Percentiles rank a stretch among this genome's conserved stretches.
Evolutionary conservation across 1,140 invertebrate species (phyloP).

Genomic region (Musca vetustissima): DNA sequence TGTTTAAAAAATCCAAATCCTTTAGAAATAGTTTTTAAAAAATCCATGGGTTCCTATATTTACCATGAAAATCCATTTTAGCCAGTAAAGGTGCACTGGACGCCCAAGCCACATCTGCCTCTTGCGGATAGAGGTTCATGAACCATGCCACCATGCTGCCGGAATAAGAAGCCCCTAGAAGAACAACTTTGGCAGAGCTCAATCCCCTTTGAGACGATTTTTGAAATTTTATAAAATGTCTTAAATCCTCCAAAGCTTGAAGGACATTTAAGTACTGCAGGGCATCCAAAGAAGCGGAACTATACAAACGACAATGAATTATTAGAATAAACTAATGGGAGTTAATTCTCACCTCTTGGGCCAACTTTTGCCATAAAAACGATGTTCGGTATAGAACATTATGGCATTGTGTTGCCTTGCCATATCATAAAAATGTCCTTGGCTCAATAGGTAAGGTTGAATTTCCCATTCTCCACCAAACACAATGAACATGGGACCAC

Average conservation of each 20-base stretch:
- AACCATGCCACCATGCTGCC: conserved; percentile 77
- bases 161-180: conserved; percentile 83
- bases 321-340: background rate
- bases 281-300: conserved; percentile 56
- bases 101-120: conserved; percentile 66
- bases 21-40: too few relatives aligned
- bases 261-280: conserved; percentile 71
- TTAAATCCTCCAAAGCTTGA: conserved; percentile 76
- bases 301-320: background rate
- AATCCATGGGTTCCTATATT: too few relatives aligned
- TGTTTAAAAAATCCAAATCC: too few relatives aligned
- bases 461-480: conserved; percentile 72
- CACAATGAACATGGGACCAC: conserved; percentile 60
- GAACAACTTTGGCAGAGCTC: conserved; percentile 54
- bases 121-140: conserved; percentile 75
- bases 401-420: conserved; percentile 67
- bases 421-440: conserved; percentile 63
- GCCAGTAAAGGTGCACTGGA: conserved; percentile 75
- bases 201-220: conserved; percentile 56
- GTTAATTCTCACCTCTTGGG: conserved; percentile 65
- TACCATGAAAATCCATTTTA: conserved; percentile 48
- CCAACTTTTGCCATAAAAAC: conserved; percentile 77
- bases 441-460: conserved; percentile 55
- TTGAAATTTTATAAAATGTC: conserved; percentile 66
- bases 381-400: conserved; percentile 74